Conservation (phyloP, 2,888 invertebrate species). For the Dasypogon diadema region DNA sequence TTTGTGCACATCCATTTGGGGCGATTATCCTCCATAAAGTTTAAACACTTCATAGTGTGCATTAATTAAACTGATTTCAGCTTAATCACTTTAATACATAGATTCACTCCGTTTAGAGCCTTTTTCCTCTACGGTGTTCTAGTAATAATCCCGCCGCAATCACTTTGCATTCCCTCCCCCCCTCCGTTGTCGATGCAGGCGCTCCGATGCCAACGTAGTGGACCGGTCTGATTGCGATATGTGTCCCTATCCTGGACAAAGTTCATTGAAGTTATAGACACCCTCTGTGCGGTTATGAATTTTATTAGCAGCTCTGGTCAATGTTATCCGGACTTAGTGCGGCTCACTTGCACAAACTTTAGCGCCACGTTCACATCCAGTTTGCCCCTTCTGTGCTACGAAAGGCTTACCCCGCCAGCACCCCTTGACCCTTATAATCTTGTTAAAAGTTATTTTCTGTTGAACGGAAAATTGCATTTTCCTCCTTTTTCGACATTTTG, state of each 20-base stretch:
- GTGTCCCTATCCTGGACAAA: not conserved
- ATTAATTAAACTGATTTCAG: constrained; percentile 51
- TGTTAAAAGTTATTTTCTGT: constrained; percentile 49
- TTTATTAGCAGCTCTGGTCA: constrained; percentile 49
- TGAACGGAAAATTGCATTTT: constrained; percentile 49
- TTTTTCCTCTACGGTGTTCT: not conserved
- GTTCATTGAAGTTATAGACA: constrained; percentile 38
- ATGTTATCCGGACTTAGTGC: constrained; percentile 32
- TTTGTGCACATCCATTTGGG: constrained; percentile 8
- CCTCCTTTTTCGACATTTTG: constrained; percentile 25
- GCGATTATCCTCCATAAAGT: constrained; percentile 7
- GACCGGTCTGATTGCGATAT: constrained; percentile 2
- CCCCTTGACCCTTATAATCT: constrained; percentile 42
- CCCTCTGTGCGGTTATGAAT: constrained; percentile 45
- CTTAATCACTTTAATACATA: constrained; percentile 49
- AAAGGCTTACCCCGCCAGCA: constrained; percentile 13
- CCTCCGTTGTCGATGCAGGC: not conserved
- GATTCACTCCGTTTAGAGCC: constrained; percentile 36
- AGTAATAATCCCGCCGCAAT: constrained; percentile 31
- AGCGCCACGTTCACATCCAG: not conserved
- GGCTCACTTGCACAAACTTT: constrained; percentile 5
- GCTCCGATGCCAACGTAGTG: not conserved
- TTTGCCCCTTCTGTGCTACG: not conserved
- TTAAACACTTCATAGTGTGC: constrained; percentile 43
- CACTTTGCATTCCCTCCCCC: constrained; percentile 1